Conservation (phyloP, 1,140 invertebrate genomes). For the Atta texana region DNA sequence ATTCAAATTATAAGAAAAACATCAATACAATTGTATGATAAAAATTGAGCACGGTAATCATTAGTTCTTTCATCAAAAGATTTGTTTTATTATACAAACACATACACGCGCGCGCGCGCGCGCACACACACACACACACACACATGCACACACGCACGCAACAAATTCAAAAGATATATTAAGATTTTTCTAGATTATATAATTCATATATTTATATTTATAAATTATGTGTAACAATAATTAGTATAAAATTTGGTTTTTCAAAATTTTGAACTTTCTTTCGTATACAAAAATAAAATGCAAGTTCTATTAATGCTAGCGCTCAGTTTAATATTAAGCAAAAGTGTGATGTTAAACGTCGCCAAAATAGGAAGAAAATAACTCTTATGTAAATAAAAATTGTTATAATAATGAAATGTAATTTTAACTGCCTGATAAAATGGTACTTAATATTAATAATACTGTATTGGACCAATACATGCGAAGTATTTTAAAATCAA, state of each 20-base stretch:
- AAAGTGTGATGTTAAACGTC: constrained; percentile 59
- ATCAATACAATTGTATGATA: background rate
- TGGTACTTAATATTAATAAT: constrained; percentile 74
- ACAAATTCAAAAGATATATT: constrained; percentile 45
- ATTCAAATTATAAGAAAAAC: constrained; percentile 1
- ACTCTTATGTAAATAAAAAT: constrained; percentile 72
- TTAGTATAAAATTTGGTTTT: constrained; percentile 46
- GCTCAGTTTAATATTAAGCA: constrained; percentile 71
- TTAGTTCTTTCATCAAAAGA: constrained; percentile 24
- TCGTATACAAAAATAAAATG: constrained; percentile 57
- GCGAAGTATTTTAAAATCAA: constrained; percentile 72
- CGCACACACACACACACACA: no score
- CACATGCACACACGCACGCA: no score
- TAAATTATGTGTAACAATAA: constrained; percentile 51
- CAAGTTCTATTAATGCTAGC: constrained; percentile 49
- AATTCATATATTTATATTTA: constrained; percentile 54
- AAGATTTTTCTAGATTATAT: constrained; percentile 35
- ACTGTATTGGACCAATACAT: constrained; percentile 79
- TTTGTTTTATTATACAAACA: background rate
- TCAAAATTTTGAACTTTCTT: constrained; percentile 3
- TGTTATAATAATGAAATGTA: constrained; percentile 79
- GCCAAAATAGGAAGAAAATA: constrained; percentile 58
- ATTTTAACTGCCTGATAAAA: constrained; percentile 73
- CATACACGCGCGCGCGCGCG: no score
- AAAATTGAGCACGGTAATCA: constrained; percentile 13